These are phyloP conservation scores for Mythimna ferrago DNA, from an alignment of 2,888 invertebrate species.

Conservation along the genomic window DNA sequence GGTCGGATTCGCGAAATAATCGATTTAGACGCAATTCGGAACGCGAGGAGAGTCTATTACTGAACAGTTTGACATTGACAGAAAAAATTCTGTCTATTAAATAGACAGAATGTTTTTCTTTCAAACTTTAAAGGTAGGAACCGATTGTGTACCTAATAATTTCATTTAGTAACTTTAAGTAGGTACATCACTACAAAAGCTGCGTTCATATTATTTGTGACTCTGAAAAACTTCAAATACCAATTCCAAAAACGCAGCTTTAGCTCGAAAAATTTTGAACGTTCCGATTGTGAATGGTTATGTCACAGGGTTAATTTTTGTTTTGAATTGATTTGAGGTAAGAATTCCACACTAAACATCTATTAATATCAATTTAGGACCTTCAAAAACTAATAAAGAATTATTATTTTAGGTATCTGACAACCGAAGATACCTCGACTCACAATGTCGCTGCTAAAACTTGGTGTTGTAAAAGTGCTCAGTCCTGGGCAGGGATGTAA, in stretches of 20 bases:
- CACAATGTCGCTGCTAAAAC: constrained; percentile 82
- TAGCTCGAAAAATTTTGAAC: constrained; percentile 39
- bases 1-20: too few relatives aligned
- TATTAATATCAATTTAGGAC: not conserved
- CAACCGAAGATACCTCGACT: constrained; percentile 67
- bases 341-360: constrained; percentile 56
- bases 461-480: constrained; percentile 80
- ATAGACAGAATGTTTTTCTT: too few relatives aligned
- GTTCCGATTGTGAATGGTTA: constrained; percentile 73
- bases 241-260: not conserved
- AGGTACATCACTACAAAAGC: not conserved
- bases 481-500: constrained; percentile 80
- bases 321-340: constrained; percentile 82
- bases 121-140: too few relatives aligned
- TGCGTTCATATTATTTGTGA: not conserved
- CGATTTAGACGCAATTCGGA: too few relatives aligned
- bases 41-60: too few relatives aligned
- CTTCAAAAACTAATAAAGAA: constrained; percentile 10
- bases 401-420: constrained; percentile 67
- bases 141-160: too few relatives aligned
- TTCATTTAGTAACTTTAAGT: too few relatives aligned
- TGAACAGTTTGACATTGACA: too few relatives aligned
- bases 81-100: too few relatives aligned
- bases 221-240: not conserved
- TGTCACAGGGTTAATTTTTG: constrained; percentile 82